Conservation (phyloP, 2,888 invertebrate genomes). For the Melanchra persicariae region DNA sequence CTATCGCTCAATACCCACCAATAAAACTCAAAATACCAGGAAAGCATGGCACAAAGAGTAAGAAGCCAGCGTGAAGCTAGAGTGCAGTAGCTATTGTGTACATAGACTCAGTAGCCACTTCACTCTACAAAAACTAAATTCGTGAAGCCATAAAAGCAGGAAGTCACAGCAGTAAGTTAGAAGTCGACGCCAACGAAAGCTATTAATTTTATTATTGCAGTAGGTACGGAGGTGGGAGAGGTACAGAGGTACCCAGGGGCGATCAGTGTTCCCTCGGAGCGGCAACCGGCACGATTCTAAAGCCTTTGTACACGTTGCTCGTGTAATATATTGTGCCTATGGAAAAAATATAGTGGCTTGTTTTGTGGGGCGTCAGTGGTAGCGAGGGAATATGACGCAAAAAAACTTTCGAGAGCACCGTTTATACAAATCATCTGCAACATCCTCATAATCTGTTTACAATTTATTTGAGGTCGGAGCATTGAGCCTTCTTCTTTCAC, state of each 20-base stretch:
- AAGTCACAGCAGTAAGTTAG: slow-evolving; percentile 42
- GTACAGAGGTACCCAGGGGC: slow-evolving; percentile 13
- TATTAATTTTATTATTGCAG: slow-evolving; percentile 52
- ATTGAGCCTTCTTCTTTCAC: neutral
- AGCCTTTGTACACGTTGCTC: slow-evolving; percentile 56
- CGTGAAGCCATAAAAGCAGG: slow-evolving; percentile 23
- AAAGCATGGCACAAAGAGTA: no score
- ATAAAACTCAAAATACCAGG: no score
- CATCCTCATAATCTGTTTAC: neutral
- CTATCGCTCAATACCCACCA: neutral
- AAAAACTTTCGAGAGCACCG: no score
- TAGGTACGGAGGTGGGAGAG: slow-evolving; percentile 9
- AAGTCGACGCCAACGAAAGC: slow-evolving; percentile 31
- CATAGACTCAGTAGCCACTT: no score
- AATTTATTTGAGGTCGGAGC: neutral
- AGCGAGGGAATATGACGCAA: slow-evolving; percentile 23
- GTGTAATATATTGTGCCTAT: slow-evolving; percentile 62
- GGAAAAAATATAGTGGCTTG: slow-evolving; percentile 64
- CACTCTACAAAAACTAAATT: slow-evolving; percentile 10
- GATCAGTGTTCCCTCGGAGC: slow-evolving; percentile 44
- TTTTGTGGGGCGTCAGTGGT: slow-evolving; percentile 38
- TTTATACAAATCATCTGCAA: no score
- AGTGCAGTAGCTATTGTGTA: no score
- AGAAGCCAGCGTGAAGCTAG: no score
- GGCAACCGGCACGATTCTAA: slow-evolving; percentile 59